phyloP scores from a whole-genome alignment of 2,888 invertebrate species.

The Drosophila nr. perissopoda region DNA sequence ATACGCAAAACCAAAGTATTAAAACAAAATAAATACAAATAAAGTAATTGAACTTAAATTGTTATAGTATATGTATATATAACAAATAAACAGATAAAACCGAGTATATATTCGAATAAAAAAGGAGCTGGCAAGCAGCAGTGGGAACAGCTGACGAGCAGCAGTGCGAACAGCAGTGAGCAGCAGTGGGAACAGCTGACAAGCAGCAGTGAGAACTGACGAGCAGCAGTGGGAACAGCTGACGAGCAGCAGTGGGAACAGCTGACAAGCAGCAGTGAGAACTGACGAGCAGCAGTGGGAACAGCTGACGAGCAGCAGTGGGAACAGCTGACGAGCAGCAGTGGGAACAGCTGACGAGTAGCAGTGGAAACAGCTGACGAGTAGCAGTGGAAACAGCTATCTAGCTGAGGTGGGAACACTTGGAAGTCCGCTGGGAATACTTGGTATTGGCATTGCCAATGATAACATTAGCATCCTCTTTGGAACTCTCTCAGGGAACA shows the following conservation, averaged over 20 bases:
- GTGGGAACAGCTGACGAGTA: neutral
- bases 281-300: neutral
- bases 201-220: constrained; percentile 1
- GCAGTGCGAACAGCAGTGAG: too few species aligned
- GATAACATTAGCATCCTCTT: constrained; percentile 49
- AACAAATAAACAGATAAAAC: constrained; percentile 28
- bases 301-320: neutral
- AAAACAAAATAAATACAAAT: constrained; percentile 32
- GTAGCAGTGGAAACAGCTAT: constrained; percentile 1
- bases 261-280: too few species aligned
- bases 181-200: neutral
- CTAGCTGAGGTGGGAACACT: neutral
- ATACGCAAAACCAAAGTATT: constrained; percentile 56
- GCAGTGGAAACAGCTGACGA: neutral
- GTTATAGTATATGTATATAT: constrained; percentile 14
- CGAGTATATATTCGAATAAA: constrained; percentile 1
- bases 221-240: too few species aligned
- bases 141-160: neutral
- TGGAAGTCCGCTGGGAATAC: too few species aligned
- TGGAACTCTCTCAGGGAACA: constrained; percentile 35
- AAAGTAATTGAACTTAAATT: constrained; percentile 39
- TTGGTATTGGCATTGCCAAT: neutral
- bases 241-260: too few species aligned
- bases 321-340: neutral
- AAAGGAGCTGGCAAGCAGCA: neutral